These are phyloP conservation scores for Macaca mulatta DNA, from an alignment of 2,113 vertebrate species.

Conservation along the genomic window DNA sequence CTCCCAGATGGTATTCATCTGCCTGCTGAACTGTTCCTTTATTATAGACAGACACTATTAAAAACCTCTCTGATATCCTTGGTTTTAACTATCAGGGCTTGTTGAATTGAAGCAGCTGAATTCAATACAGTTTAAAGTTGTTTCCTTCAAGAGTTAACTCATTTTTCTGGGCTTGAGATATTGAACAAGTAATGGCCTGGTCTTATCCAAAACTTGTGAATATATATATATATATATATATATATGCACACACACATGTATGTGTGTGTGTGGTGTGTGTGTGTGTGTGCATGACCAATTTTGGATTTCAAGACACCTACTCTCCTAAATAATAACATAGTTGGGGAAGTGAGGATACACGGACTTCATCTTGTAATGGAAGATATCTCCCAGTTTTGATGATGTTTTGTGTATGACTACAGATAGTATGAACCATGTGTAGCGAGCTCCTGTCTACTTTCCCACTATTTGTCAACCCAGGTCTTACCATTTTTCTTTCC, in stretches of 20 bases:
- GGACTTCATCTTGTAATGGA: background rate
- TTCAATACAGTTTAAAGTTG: conserved; percentile 87
- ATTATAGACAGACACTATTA: conserved; percentile 80
- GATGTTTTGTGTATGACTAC: background rate
- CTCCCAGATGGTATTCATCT: background rate
- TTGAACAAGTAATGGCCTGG: conserved; percentile 81
- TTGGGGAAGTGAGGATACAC: background rate
- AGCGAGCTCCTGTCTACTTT: background rate
- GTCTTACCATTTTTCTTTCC: background rate
- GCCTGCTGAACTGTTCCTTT: conserved; percentile 61
- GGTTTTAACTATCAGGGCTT: conserved; percentile 86
- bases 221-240: too few species aligned
- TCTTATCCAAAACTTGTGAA: background rate
- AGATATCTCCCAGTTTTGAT: background rate
- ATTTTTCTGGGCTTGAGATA: conserved; percentile 85
- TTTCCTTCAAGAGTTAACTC: conserved; percentile 87
- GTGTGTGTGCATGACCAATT: background rate
- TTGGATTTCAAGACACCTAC: background rate
- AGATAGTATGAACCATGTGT: background rate
- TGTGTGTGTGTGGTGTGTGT: too few species aligned
- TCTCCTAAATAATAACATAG: background rate
- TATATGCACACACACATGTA: rapidly evolving
- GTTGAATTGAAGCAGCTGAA: conserved; percentile 86
- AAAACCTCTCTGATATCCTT: conserved; percentile 85
- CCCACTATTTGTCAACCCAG: background rate